Base-by-base conservation (phyloP, 2,797 vertebrate species). In the Numenius phaeopus region DNA sequence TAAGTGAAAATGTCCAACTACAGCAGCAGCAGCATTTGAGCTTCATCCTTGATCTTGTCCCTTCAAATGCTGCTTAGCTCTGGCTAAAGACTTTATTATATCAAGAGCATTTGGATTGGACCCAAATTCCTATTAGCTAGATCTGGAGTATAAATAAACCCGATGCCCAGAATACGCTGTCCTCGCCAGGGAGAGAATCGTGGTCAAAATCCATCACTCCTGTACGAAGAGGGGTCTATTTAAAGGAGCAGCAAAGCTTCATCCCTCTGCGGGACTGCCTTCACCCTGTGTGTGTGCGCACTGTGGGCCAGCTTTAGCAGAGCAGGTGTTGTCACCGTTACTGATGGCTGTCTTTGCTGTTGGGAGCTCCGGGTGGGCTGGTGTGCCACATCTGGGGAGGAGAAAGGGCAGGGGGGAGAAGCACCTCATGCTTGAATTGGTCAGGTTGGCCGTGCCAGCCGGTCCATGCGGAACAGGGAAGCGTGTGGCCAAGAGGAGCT, bases 101-200 rank as follows among this genome's bases (percentile, higher is more conserved):
- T 81, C 69, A 62, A n/a, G 87, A 95, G 79, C 5, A 3, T 90
- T 94, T 94, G 90, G 87, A 71, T 40, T 52, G 61, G 27, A 24
- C 94, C 65, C 83, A 86, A 64, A 78, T 81, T 97, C 77, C 69
- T 81, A 30, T 94, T 94, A 90, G 92, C 89, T 92, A 71, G 87
- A 65, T 72, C 61, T 58, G 81, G 77, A 64, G 61, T 94, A 82
- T 95, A 92, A 94, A 94, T 90, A 95, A 94, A 83, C 70, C 65
- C 22, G 47, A 27, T 75, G 86, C 91, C 70, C 73, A 58, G 73
- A 72, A 79, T 94, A 20, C 7, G 3, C 65, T 64, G 50, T 90
- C 61, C 89, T 93, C 7, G 1, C 65, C 79, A 50, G 26, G 9
- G 72, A 29, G n/a, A 55, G 77, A 46, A 32, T 23, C 21, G 8